Percentiles rank a stretch among this genome's conserved stretches.
phyloP scores from a whole-genome alignment of 2,888 invertebrate genomes.

The Autographa pulchrina region DNA sequence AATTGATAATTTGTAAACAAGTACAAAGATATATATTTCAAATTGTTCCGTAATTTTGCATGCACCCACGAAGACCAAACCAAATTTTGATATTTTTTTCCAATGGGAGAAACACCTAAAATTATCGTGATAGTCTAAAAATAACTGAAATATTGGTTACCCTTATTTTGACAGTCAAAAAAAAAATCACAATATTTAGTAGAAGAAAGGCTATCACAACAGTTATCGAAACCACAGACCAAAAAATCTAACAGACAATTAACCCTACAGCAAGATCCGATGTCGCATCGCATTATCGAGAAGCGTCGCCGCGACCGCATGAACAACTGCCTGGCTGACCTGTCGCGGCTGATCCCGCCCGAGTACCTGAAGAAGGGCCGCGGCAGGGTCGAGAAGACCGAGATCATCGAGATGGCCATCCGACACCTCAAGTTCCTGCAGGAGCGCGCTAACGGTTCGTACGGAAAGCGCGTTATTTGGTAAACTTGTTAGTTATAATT shows the following conservation, averaged over 20 bases:
- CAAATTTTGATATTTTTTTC: not conserved
- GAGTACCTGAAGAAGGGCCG: constrained; percentile 98
- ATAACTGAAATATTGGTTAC: no score
- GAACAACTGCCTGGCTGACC: constrained; percentile 98
- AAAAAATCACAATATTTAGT: not conserved
- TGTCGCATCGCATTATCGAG: constrained; percentile 99
- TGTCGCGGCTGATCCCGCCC: constrained; percentile 97
- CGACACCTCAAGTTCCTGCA: constrained; percentile 97
- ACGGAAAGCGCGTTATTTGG: constrained; percentile 54
- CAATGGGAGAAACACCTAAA: not conserved
- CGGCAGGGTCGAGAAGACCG: constrained; percentile 98
- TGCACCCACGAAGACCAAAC: not conserved
- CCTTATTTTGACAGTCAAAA: no score
- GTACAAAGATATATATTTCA: not conserved
- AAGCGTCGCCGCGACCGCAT: constrained; percentile 98
- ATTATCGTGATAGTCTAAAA: not conserved
- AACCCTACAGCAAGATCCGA: constrained; percentile 94
- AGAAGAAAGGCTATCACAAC: constrained; percentile 3
- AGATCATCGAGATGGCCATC: constrained; percentile 99
- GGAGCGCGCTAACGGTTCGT: constrained; percentile 89
- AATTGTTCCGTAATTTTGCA: not conserved
- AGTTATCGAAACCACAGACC: not conserved
- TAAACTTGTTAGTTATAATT: constrained; percentile 54
- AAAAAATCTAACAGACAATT: constrained; percentile 26
- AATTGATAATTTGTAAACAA: no score